Base-by-base conservation (phyloP, 2,797 vertebrate species). In the Coluber constrictor region DNA sequence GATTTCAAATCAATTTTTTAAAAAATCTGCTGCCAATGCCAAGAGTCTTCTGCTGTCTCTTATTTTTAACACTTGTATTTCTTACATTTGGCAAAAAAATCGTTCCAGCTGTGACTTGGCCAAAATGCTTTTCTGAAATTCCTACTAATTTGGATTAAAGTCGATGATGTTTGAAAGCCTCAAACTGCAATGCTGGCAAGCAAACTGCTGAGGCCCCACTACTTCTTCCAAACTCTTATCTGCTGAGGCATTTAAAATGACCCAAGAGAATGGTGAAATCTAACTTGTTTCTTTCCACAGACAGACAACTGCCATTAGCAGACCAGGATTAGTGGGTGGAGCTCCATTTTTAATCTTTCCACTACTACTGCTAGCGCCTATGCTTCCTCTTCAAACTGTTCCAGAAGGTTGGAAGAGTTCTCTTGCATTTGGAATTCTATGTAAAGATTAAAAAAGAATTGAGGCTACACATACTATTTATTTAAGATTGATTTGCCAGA, bases 71-170 rank as follows among this genome's bases (percentile, higher is more conserved):
- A 93, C 95, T 96, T 97, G 93, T 96, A 94, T 96, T 96, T 95
- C 95, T 87, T 95, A 93, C 90, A 89, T 95, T 97, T 97, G 96
- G 96, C 95, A 96, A 95, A 95, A 91, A 97, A 96, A 91, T 96
- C 96, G 95, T 96, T 96, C 95, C 96, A 97, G 96, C 95, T 96
- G 94, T 95, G 95, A 96, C 94, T 92, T 92, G 92, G 95, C 96
- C 95, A 95, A 96, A 96, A 96, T 93, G 95, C 91, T 95, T 96
- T 97, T 96, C 96, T 96, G 96, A 97, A 96, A 96, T 92, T 95
- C 97, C 96, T 97, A 96, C 97, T 97, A 96, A 97, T 97, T 97
- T 97, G 97, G 96, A 97, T 96, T 96, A 97, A 96, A 95, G 90
- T 94, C 93, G 94, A 95, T 96, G 94, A 95, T 96, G 94, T 94